Evolutionary conservation across 2,797 vertebrate species (phyloP), one percentile per base, ranked within the genome.

Genomic region (Hyperoplus lanceolatus): DNA sequence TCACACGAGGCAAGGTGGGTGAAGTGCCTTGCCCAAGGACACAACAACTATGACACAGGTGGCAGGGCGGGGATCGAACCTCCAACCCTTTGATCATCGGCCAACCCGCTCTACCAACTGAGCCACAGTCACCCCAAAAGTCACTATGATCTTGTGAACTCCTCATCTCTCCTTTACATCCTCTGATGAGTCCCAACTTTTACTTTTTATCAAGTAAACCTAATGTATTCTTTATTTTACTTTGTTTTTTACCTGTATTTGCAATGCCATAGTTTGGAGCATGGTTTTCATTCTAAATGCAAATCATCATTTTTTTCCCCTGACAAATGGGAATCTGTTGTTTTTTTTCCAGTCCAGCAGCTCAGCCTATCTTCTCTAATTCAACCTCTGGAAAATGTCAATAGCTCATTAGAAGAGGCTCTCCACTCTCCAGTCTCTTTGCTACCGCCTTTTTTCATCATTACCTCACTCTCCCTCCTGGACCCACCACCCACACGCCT

Each of bases 401-500:
- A 90, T 91, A 90, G 81, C 88, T 91, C 87, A 90, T 92, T 91
- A 91, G 73, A 75, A 11, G 60, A 82, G 73, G 59, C 63, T 78
- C 69, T 71, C 53, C 61, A 72, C 69, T 63, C 70, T 50, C 41
- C 29, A 46, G 42, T 74, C 53, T 83, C 48, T 73, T 64, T 77
- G 57, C 62, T 55, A 39, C 16, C 2, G 70, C 64, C 69, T 83
- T 82, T 78, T 85, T 87, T 82, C 74, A 80, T 85, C 74, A 91
- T 91, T 90, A 92, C 86, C 90, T 93, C 89, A 89, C 83, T 80
- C 84, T 77, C 74, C 78, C 78, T 82, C 48, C 73, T 81, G 79
- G 71, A 56, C 68, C 43, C 64, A 79, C 46, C 82, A 84, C 87
- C 81, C 86, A 82, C 71, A 77, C 75, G 75, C 73, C 69, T 79